Base-by-base conservation (phyloP, 2,797 vertebrate genomes). In the Mastacembelus armatus region DNA sequence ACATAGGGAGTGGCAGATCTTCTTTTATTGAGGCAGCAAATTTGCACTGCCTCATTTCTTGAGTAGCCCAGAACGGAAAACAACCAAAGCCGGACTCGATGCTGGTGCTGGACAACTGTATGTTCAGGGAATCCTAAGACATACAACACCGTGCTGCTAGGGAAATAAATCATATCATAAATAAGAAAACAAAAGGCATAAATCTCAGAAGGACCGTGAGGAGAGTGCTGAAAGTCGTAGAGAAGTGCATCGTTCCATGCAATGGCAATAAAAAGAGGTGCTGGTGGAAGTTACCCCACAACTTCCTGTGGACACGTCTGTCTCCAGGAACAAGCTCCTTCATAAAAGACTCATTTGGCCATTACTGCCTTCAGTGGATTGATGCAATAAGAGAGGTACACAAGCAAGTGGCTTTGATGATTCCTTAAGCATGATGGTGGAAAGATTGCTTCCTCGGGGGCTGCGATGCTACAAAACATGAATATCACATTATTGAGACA, bases 401-500 rank as follows among this genome's bases (percentile, higher is more conserved):
- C 52, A 60, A 30, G 43, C 3, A 44, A 68, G 66, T 7, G 30
- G 52, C 39, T 50, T 57, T 44, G 73, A 49, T 55, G 71, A 61
- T 65, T 78, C 62, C 66, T 68, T 57, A 78, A 33, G 74, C 66
- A 21, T 30, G 59, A 40, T 44, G 32, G 55, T 4, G 1, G 45
- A 59, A 33, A 54, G 32, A 60, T 12, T 72, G 49, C 68, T 52
- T 67, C 66, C 66, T 68, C 21, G 0, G 44, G 56, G 63, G 30
- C 56, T 44, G 8, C 36, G 52, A 16, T 4, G 44, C 60, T 16
- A 15, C 18, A 36, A 67, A 76, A 82, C 76, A 68, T 10, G 48
- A 71, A 78, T 76, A 63, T 71, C 55, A 78, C 67, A 75, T 75
- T 62, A 71, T 55, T 51, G 65, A 50, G 66, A 61, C 61, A 55